These are phyloP conservation scores for Tyto alba DNA, from an alignment of 2,113 vertebrate genomes.

Conservation along the genomic window DNA sequence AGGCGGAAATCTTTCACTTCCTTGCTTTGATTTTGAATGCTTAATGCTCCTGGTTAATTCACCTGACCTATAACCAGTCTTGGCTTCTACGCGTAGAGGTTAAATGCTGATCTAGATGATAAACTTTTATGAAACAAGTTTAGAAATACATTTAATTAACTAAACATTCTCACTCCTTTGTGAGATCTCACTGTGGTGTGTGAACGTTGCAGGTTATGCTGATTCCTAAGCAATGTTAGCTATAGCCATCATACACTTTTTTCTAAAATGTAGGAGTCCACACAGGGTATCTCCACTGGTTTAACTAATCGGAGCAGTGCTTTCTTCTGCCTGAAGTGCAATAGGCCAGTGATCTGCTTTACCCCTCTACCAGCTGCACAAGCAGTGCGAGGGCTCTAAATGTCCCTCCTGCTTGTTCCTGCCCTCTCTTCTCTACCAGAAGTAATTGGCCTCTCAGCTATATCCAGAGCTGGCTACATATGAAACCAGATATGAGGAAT, in stretches of 20 bases:
- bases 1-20: conserved; percentile 53
- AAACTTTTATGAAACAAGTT: background rate
- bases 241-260: background rate
- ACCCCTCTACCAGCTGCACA: accelerated
- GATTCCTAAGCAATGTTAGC: background rate
- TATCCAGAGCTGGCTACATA: accelerated
- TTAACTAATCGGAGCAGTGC: background rate
- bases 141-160: conserved; percentile 18
- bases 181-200: background rate
- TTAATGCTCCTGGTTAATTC: conserved; percentile 14
- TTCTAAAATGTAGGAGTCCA: background rate
- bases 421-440: background rate
- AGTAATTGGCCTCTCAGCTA: background rate
- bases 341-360: background rate
- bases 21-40: conserved; percentile 22
- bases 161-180: background rate
- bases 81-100: background rate
- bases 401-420: accelerated
- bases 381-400: background rate
- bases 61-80: conserved; percentile 40
- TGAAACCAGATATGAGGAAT: background rate
- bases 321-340: background rate
- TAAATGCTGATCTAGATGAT: conserved; percentile 17
- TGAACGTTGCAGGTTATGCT: background rate
- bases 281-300: background rate